phyloP scores from a whole-genome alignment of 1,140 invertebrate genomes.

The Metaphire vulgaris region DNA sequence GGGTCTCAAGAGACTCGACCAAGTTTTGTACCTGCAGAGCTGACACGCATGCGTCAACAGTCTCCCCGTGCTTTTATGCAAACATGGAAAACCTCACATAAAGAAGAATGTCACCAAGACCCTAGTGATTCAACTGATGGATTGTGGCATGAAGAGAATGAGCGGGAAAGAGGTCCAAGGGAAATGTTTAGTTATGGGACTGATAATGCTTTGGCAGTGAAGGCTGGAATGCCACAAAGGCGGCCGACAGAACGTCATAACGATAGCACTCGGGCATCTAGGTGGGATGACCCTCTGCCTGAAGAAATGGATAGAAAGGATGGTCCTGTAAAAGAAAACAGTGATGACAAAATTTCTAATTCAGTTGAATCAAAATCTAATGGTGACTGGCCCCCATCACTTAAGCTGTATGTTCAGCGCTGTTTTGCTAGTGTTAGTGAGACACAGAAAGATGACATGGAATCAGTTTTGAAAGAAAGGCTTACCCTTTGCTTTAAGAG shows the following conservation, averaged over 20 bases:
- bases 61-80: neutral
- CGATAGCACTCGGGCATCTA: neutral
- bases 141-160: too few species aligned
- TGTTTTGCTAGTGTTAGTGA: constrained; percentile 84
- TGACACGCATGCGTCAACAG: neutral
- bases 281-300: neutral
- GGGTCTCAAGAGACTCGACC: neutral
- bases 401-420: constrained; percentile 70
- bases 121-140: too few species aligned
- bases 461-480: constrained; percentile 85
- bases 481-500: constrained; percentile 79
- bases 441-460: constrained; percentile 83
- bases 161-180: too few species aligned
- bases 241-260: neutral
- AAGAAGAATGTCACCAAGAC: too few species aligned
- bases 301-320: neutral
- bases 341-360: neutral
- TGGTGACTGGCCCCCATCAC: constrained; percentile 41
- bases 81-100: neutral
- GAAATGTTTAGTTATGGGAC: too few species aligned
- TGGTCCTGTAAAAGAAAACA: neutral
- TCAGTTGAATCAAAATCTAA: too few species aligned
- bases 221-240: too few species aligned
- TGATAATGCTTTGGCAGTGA: too few species aligned
- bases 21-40: neutral